Percentiles rank a stretch among this genome's conserved stretches.
These are phyloP conservation scores for Scytalopus superciliaris DNA, from an alignment of 2,113 vertebrate species.

Conservation along the genomic window DNA sequence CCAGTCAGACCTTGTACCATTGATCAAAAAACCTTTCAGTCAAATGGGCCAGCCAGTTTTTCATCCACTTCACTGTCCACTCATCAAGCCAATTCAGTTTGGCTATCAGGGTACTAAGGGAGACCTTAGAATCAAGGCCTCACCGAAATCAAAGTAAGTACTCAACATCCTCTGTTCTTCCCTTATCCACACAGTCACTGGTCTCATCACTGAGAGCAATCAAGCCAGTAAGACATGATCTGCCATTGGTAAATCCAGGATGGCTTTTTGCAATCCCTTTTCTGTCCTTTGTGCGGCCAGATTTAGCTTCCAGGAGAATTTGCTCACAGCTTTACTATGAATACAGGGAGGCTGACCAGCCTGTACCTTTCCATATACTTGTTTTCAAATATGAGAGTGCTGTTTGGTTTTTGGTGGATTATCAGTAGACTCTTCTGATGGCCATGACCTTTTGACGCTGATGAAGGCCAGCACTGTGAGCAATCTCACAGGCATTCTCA, in stretches of 20 bases:
- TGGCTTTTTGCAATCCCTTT: background rate
- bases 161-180: background rate
- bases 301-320: background rate
- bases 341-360: background rate
- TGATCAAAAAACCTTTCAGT: background rate
- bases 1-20: background rate
- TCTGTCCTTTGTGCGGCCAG: background rate
- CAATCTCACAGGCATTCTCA: background rate
- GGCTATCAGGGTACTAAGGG: background rate
- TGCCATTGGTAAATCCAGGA: background rate
- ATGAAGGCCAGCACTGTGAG: background rate
- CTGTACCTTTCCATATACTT: background rate
- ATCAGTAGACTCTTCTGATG: background rate
- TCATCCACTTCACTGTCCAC: background rate
- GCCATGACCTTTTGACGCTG: background rate
- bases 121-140: background rate
- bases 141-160: background rate
- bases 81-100: background rate
- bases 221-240: background rate
- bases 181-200: background rate
- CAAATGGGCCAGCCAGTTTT: background rate
- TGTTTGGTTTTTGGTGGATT: background rate
- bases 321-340: background rate
- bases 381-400: background rate
- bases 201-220: background rate